phyloP scores from a whole-genome alignment of 2,888 invertebrate genomes.

The Eilema caniola region DNA sequence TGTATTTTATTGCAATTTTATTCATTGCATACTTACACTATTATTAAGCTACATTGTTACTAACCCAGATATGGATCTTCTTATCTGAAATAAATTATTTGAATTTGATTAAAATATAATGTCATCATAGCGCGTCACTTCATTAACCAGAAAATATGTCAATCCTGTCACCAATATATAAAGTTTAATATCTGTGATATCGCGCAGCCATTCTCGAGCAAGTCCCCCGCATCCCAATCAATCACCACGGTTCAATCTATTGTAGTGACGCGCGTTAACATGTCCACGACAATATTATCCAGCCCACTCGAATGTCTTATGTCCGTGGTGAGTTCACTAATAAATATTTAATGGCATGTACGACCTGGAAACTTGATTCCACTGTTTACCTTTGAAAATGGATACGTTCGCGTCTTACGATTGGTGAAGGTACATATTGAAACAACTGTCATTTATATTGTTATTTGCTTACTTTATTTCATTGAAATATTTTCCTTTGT shows the following conservation, averaged over 20 bases:
- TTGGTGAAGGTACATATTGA: background rate
- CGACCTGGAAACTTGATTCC: background rate
- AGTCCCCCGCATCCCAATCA: background rate
- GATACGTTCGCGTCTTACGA: background rate
- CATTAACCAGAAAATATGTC: too few relatives aligned
- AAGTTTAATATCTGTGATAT: background rate
- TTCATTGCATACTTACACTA: too few relatives aligned
- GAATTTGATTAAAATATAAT: too few relatives aligned
- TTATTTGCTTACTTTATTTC: background rate
- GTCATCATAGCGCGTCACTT: too few relatives aligned
- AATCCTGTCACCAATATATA: too few relatives aligned
- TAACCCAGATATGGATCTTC: too few relatives aligned
- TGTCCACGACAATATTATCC: conserved; percentile 4
- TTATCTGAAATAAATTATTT: too few relatives aligned
- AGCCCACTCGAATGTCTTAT: background rate
- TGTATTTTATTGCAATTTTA: too few relatives aligned
- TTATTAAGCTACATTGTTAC: too few relatives aligned
- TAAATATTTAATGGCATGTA: conserved; percentile 2
- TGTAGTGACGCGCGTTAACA: conserved; percentile 2
- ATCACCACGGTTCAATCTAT: background rate
- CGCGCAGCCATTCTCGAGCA: background rate
- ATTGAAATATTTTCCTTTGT: too few relatives aligned
- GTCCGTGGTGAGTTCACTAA: background rate
- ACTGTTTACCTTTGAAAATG: background rate
- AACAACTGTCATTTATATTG: background rate